phyloP scores from a whole-genome alignment of 2,113 vertebrate genomes.

The Cottus gobio region DNA sequence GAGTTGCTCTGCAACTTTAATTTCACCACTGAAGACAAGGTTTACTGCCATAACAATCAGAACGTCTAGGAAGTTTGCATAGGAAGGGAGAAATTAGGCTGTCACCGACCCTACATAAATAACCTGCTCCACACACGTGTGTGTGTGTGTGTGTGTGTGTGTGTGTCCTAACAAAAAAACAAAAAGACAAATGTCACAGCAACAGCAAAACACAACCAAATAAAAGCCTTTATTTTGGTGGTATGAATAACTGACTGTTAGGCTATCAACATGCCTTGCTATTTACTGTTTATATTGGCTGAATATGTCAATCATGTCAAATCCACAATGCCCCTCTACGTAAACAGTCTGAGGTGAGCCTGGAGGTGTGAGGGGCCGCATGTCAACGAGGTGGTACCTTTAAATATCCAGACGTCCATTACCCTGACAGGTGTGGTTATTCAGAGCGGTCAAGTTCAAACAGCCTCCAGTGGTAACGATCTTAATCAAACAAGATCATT shows the following conservation, averaged over 20 bases:
- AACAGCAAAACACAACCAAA: background rate
- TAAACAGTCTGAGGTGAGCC: background rate
- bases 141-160: no score
- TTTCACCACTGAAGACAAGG: no score
- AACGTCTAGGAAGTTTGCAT: no score
- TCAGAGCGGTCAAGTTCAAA: background rate
- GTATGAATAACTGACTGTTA: background rate
- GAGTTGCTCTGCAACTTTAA: no score
- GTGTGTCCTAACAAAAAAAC: background rate
- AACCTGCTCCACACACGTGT: no score
- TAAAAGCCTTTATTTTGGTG: background rate
- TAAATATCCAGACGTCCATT: background rate
- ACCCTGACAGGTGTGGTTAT: background rate
- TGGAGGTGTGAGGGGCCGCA: background rate
- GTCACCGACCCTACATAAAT: no score
- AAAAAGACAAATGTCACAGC: constrained; percentile 1
- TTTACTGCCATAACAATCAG: no score
- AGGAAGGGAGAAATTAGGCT: no score
- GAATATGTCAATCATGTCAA: background rate
- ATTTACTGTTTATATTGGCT: background rate
- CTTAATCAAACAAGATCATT: background rate
- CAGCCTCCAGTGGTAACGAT: background rate
- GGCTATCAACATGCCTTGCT: background rate
- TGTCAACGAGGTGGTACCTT: background rate
- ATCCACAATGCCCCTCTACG: background rate